Evolutionary conservation across 2,113 vertebrate genomes (phyloP).

Genomic region (Fregetta grallaria): DNA sequence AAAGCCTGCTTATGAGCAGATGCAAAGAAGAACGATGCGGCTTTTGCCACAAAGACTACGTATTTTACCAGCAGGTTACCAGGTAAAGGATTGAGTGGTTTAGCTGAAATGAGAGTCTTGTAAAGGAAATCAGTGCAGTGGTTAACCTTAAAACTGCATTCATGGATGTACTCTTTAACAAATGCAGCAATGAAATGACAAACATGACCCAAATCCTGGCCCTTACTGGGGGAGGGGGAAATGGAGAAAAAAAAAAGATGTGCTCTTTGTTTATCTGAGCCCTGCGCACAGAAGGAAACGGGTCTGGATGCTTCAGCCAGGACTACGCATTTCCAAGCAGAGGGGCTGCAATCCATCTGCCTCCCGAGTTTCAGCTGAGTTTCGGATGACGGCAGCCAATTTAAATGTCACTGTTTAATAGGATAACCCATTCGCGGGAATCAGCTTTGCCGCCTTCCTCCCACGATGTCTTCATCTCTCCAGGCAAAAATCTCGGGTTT

Average conservation of each 20-base stretch:
- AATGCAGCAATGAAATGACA: constrained; percentile 16
- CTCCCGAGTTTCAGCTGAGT: constrained; percentile 29
- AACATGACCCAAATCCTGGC: constrained; percentile 40
- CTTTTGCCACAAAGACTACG: neutral
- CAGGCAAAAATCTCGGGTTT: constrained; percentile 9
- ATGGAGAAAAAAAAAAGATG: neutral
- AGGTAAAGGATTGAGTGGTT: constrained; percentile 5
- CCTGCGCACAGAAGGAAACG: neutral
- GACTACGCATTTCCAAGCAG: neutral
- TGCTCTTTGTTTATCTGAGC: constrained; percentile 24
- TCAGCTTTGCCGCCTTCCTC: neutral
- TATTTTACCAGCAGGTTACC: constrained; percentile 29
- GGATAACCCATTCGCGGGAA: neutral
- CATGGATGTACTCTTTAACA: neutral
- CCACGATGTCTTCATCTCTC: neutral
- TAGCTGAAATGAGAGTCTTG: neutral
- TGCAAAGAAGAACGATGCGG: neutral
- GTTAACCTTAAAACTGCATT: constrained; percentile 44
- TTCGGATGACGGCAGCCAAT: constrained; percentile 14
- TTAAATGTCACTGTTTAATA: constrained; percentile 50
- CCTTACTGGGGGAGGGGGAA: neutral
- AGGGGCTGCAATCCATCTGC: constrained; percentile 11
- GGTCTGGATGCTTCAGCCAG: neutral
- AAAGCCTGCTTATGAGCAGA: neutral
- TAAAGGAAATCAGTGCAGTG: constrained; percentile 15